These are phyloP conservation scores for Bergia puertoricense DNA, from an alignment of 92 coral and sea anemone genomes.

Conservation along the genomic window DNA sequence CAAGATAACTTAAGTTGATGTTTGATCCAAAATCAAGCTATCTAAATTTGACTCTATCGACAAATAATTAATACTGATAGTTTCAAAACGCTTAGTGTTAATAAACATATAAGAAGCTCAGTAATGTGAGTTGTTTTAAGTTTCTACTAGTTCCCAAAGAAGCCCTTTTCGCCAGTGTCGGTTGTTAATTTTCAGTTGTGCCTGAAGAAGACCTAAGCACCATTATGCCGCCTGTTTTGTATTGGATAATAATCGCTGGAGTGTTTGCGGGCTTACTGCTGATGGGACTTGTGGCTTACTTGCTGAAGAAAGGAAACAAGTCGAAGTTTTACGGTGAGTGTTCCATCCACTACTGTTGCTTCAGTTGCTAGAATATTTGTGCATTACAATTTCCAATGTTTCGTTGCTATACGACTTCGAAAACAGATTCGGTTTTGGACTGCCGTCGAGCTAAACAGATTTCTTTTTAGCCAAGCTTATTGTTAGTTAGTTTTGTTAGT, in stretches of 20 bases:
- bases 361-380: background rate
- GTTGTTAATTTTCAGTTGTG: background rate
- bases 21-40: background rate
- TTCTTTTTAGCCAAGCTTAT: too few species aligned
- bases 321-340: background rate
- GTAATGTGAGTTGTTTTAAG: background rate
- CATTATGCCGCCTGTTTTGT: background rate
- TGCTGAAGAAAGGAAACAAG: conserved; percentile 10
- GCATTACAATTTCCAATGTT: too few species aligned
- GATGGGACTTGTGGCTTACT: conserved; percentile 26
- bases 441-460: too few species aligned
- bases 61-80: too few species aligned
- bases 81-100: background rate
- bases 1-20: too few species aligned
- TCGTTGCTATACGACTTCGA: too few species aligned
- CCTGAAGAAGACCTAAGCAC: background rate
- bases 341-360: background rate
- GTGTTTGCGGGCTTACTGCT: conserved; percentile 18
- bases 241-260: conserved; percentile 39
- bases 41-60: too few species aligned
- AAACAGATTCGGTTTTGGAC: too few species aligned
- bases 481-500: too few species aligned
- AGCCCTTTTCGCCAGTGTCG: background rate
- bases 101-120: background rate
- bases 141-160: background rate